Evolutionary conservation across 2,888 invertebrate species (phyloP), one percentile per base, ranked within the genome.

Genomic region (Asteroscopus sphinx): DNA sequence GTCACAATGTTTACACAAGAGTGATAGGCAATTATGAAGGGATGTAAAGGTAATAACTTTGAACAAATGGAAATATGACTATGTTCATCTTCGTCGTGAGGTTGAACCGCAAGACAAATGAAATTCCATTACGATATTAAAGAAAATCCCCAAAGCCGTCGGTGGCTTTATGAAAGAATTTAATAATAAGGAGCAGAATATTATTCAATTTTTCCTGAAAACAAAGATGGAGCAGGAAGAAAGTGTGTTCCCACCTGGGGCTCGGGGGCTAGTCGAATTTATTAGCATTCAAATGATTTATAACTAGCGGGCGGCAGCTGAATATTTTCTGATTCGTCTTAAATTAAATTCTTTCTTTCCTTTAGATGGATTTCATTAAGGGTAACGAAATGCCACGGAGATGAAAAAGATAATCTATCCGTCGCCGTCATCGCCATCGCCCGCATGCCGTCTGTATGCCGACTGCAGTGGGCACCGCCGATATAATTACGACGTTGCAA

Each of bases 281-380:
- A 94, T 94, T 94, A 94, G 92, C 93, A 94, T 94, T 93, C 92
- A 93, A 93, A 94, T 93, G 92, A 94, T 94, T 94, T 93, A 94
- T 93, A 93, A 93, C 93, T 93, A 92, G 92, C 90, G 83, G 88
- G 89, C 86, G 90, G 91, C 91, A 91, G 91, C 91, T 92, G 93
- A 92, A 93, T 92, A 93, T 92, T 92, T 92, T 92, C 92, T 91
- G 92, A 94, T 93, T 92, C 92, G 87, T 87, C 91, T 91, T 92
- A 93, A 94, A 93, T 93, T 92, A 93, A 93, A 93, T 93, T 94
- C 90, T 93, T 93, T 92, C 90, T 90, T 93, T 90, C 91, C 91
- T 93, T 93, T 92, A 90, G 90, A 87, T 87, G 90, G 90, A 90
- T 93, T 93, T 93, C 92, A 92, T 93, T 93, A 92, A 88, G 89